Evolutionary conservation across 2,888 invertebrate species (phyloP).

Genomic region (Nomada fabriciana): DNA sequence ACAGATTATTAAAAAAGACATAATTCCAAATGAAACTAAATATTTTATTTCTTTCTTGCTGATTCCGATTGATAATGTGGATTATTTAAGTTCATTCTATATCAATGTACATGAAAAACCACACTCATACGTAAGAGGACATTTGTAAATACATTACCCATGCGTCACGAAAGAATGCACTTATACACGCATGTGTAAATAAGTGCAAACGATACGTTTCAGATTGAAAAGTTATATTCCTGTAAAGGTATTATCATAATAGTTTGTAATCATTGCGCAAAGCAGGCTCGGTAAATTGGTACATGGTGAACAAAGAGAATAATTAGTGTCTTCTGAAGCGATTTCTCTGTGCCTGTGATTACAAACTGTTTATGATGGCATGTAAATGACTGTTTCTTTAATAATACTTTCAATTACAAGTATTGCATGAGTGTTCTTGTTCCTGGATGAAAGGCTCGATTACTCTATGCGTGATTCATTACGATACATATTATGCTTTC

Average conservation of each 20-base stretch:
- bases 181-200: conserved; percentile 37
- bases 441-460: conserved; percentile 10
- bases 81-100: not conserved
- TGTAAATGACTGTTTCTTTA: conserved; percentile 13
- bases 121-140: no score
- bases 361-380: conserved; percentile 30
- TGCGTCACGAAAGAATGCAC: conserved; percentile 27
- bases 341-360: not conserved
- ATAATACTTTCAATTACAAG: not conserved
- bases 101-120: no score
- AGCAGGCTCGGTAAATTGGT: not conserved
- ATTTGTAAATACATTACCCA: conserved; percentile 3
- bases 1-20: no score
- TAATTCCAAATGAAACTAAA: no score
- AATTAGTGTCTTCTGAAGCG: no score
- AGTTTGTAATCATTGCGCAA: not conserved
- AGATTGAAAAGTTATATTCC: conserved; percentile 13
- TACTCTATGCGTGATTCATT: not conserved
- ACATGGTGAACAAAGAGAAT: not conserved
- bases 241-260: not conserved
- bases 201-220: conserved; percentile 22
- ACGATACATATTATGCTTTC: not conserved
- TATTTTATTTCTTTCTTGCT: not conserved
- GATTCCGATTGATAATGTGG: not conserved
- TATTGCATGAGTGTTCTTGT: conserved; percentile 33